Percentiles rank a stretch among this genome's conserved stretches.
These are phyloP conservation scores for Cervus canadensis DNA, from an alignment of 2,113 vertebrate genomes.

Conservation along the genomic window DNA sequence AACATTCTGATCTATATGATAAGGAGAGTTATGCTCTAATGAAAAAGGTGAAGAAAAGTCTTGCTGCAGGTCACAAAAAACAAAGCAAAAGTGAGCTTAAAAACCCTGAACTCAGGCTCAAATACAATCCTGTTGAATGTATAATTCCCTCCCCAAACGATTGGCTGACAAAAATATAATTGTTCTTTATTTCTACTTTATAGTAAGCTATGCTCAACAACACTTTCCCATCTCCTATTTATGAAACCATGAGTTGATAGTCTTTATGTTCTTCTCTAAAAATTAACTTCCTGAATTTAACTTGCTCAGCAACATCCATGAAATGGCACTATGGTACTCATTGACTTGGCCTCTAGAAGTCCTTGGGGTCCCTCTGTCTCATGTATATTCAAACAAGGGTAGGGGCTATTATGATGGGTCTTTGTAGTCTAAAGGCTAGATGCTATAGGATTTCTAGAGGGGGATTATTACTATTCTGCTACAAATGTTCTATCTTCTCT, in stretches of 20 bases:
- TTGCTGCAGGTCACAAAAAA: background rate
- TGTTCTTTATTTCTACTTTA: background rate
- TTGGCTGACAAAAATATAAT: background rate
- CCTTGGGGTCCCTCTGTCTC: background rate
- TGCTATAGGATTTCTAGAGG: background rate
- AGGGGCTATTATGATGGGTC: background rate
- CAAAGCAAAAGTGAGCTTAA: background rate
- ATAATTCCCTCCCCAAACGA: background rate
- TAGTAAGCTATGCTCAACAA: background rate
- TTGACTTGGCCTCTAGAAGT: background rate
- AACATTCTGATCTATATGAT: background rate
- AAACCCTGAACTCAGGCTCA: background rate
- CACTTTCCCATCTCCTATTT: background rate
- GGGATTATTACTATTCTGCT: background rate
- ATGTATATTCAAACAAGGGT: background rate
- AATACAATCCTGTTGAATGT: background rate
- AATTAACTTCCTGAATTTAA: slow-evolving; percentile 25
- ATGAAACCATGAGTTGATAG: background rate
- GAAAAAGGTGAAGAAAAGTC: background rate
- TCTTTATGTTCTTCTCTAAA: background rate
- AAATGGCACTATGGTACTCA: background rate
- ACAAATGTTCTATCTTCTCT: background rate
- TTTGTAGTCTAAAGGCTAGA: background rate
- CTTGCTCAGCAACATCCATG: background rate
- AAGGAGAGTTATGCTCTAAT: background rate